Conservation (phyloP, 2,888 invertebrate genomes). For the Hylaea fasciaria region DNA sequence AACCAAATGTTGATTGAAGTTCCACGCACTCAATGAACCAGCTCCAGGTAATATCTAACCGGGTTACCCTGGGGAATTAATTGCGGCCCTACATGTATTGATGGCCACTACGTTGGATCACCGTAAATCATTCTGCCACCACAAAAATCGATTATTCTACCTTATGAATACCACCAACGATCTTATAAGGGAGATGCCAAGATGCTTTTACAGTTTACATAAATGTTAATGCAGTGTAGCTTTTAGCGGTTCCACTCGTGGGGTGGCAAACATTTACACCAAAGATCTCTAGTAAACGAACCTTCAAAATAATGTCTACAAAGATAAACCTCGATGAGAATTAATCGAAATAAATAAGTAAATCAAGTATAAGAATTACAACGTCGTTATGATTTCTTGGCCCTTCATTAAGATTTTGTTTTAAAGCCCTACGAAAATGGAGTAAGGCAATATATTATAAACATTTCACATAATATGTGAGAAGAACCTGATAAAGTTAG, state of each 20-base stretch:
- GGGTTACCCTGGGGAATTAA: constrained; percentile 73
- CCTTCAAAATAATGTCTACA: constrained; percentile 1
- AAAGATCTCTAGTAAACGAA: constrained; percentile 18
- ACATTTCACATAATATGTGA: too few relatives aligned
- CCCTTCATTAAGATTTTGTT: too few relatives aligned
- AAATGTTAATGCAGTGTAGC: background rate
- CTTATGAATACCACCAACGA: background rate
- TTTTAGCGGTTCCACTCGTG: background rate
- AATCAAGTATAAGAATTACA: background rate
- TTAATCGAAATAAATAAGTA: too few relatives aligned
- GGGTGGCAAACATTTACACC: background rate
- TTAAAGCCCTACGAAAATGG: too few relatives aligned
- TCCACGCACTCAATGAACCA: constrained; percentile 67
- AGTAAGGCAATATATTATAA: too few relatives aligned
- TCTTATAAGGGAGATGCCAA: background rate
- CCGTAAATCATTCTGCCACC: constrained; percentile 75
- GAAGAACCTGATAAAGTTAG: too few relatives aligned
- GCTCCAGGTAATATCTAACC: constrained; percentile 70
- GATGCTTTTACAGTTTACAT: background rate
- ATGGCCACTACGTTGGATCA: constrained; percentile 75
- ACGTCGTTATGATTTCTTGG: too few relatives aligned
- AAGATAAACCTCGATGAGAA: background rate
- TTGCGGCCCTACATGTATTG: constrained; percentile 79
- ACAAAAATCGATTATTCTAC: constrained; percentile 67
- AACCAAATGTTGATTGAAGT: constrained; percentile 28